Base-by-base conservation (phyloP, 2,888 invertebrate species). In the Notodonta dromedarius region DNA sequence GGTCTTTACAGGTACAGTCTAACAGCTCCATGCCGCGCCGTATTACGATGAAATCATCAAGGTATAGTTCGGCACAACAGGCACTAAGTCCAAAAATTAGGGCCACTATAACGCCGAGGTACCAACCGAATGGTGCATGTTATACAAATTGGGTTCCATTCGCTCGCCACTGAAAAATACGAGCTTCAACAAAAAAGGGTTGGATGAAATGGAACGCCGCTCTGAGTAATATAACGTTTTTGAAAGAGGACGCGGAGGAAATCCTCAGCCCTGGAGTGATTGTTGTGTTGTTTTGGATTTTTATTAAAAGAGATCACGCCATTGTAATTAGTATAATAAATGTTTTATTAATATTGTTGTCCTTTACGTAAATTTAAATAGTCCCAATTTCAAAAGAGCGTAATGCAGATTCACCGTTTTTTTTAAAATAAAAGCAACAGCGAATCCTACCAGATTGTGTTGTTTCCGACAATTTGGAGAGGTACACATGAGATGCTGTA, bases 91-190 rank as follows among this genome's bases (percentile, higher is more conserved):
- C 53, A 60, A n/a, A 51, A 14, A 60, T 40, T 51, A 44, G 56
- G 51, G 39, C 55, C 57, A 56, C 56, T 55, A 56, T 60, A 57
- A 35, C 35, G 50, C 24, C 42, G 13, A n/a, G 53, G 61, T 53
- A 60, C 62, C 51, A 54, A 59, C 59, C 66, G 72, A 79, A 74
- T 70, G 70, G 70, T 70, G 62, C 66, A 76, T 79, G 77, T 80
- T 78, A 82, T 79, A 89, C 83, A 90, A 90, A 90, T 89, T 83
- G 82, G 82, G 80, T 80, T 80, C 83, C 83, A 84, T 88, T 85
- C 84, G 80, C 74, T 76, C 71, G 74, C 80, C 73, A 71, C 80
- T 86, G 88, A 87, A 89, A 90, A 89, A 89, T 88, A 83, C 73
- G 79, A 72, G 78, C 74, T 80, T 74, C 76, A 74, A 82, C 81